Conservation (phyloP, 1,140 invertebrate genomes). For the Pseudoatta argentina region DNA sequence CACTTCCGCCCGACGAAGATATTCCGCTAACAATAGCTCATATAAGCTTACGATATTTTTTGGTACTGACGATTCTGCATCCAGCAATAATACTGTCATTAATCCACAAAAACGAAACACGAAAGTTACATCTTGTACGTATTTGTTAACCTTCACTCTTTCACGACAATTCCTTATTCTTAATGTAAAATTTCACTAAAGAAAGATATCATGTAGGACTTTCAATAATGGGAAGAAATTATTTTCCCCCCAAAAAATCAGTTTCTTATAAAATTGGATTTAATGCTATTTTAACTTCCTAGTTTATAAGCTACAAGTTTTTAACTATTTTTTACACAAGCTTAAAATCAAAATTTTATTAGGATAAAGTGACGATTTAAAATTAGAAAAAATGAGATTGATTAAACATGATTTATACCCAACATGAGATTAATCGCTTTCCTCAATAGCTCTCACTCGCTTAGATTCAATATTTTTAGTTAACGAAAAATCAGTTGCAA, state of each 20-base stretch:
- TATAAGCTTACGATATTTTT: background rate
- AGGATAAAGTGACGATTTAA: background rate
- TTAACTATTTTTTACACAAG: background rate
- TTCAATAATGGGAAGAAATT: background rate
- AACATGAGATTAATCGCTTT: background rate
- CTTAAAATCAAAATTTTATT: background rate
- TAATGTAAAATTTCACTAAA: background rate
- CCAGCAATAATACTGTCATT: constrained; percentile 9
- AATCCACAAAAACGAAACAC: constrained; percentile 3
- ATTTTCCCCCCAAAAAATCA: background rate
- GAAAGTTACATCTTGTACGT: background rate
- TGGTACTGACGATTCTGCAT: background rate
- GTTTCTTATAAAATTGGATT: constrained; percentile 8
- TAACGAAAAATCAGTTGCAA: constrained; percentile 9
- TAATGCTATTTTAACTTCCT: background rate
- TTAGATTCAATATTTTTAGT: background rate
- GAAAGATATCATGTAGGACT: background rate
- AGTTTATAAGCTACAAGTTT: background rate
- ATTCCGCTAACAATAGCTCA: constrained; percentile 27
- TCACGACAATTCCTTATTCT: constrained; percentile 11
- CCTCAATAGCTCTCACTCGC: too few species aligned
- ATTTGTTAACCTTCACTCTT: constrained; percentile 7
- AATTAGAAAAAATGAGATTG: background rate
- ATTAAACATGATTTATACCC: background rate
- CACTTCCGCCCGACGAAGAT: constrained; percentile 20